These are phyloP conservation scores for Eidolon dupreanum DNA, from an alignment of 2,797 vertebrate genomes.

Conservation along the genomic window DNA sequence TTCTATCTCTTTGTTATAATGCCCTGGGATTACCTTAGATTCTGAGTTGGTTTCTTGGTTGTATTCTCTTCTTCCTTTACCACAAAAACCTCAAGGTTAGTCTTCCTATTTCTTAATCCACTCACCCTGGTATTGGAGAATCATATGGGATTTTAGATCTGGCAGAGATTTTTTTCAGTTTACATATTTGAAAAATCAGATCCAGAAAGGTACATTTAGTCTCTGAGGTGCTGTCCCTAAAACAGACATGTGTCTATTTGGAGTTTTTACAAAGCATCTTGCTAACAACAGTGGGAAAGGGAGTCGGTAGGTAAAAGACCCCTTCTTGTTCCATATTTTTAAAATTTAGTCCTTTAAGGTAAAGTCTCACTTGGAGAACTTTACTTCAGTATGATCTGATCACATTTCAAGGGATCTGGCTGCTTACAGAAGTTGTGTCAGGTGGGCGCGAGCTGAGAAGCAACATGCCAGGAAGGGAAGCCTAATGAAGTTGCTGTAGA, in stretches of 20 bases:
- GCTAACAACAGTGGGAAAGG: neutral
- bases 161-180: neutral
- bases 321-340: neutral
- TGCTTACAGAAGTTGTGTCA: neutral
- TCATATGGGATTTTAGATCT: neutral
- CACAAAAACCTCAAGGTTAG: neutral
- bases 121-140: neutral
- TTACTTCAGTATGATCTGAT: neutral
- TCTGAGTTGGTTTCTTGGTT: neutral
- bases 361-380: neutral
- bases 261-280: conserved; percentile 34
- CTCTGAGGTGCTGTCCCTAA: neutral
- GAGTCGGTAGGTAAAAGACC: neutral
- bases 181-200: neutral
- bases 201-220: neutral
- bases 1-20: neutral
- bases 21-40: neutral
- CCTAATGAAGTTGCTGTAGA: neutral
- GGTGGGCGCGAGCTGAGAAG: neutral
- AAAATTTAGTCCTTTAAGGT: neutral
- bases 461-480: neutral
- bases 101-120: neutral
- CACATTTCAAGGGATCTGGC: neutral
- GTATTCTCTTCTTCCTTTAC: conserved; percentile 9
- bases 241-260: neutral